Base-by-base conservation (phyloP, 2,888 invertebrate genomes). In the Cosmia trapezina region DNA sequence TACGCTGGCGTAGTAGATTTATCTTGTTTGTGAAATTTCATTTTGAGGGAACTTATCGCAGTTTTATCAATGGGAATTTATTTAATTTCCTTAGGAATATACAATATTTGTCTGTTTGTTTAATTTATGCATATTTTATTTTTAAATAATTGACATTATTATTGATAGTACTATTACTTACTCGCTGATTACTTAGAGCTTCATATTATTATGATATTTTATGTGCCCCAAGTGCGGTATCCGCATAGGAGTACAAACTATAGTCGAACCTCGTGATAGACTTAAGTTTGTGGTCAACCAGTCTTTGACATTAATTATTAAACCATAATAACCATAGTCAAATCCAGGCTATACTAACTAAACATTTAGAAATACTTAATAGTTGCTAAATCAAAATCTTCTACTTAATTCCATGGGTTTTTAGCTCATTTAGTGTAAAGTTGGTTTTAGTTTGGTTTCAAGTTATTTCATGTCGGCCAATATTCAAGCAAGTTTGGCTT, bases 31-130 rank as follows among this genome's bases (percentile, higher is more conserved):
- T 45, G 6, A 6, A 19, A 45, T 33, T 49, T 65, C 4, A 14
- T 28, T 45, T 45, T 49, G 19, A 45, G 9, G 12, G 9, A 53
- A 45, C 19, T 19, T 43, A 19, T 7, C 22, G 14, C 45, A 28
- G 19, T 61, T 61, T 17, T 41, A 9, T 57, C 0, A 19, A 74
- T 12, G 2, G 1, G 8, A 12, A 5, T 70, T n/a, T n/a, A 22
- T 43, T 22, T 4, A 14, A 41, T 49, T 61, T 33, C 4, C 19
- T 7, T 22, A 9, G 17, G 12, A 22, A 54, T 43, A n/a, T 47
- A 54, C 53, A 45, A 64, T 51, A 65, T 51, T 80, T 66, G 62
- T 62, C 33, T 62, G 59, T 78, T 73, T 73, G 60, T 65, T 73
- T 41, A 22, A 14, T 63, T 37, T 8, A 33, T 57, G n/a, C 22